Percentiles rank a stretch among this genome's conserved stretches.
These are phyloP conservation scores for Micromesistius poutassou DNA, from an alignment of 2,797 vertebrate species.

Conservation along the genomic window DNA sequence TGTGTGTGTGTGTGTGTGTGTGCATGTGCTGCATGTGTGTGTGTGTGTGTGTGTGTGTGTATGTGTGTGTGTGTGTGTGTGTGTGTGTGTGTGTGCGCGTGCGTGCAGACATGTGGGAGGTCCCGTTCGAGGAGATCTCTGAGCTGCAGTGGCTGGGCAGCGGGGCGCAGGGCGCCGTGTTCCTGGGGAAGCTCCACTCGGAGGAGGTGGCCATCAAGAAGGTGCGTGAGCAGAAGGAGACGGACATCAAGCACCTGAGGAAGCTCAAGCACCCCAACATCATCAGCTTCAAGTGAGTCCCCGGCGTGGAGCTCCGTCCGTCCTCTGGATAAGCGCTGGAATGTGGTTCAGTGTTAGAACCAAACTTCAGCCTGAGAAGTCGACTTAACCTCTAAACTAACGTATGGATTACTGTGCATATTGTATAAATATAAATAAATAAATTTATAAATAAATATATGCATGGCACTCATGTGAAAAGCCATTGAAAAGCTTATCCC, in stretches of 20 bases:
- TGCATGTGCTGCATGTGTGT: too few relatives aligned
- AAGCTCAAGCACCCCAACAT: slow-evolving; percentile 98
- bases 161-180: slow-evolving; percentile 94
- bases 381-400: neutral
- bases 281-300: slow-evolving; percentile 93
- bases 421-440: neutral
- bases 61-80: too few relatives aligned
- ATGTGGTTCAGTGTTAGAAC: neutral
- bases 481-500: too few relatives aligned
- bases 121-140: slow-evolving; percentile 97
- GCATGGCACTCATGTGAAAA: too few relatives aligned
- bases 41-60: too few relatives aligned
- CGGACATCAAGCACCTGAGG: slow-evolving; percentile 94
- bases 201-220: slow-evolving; percentile 99
- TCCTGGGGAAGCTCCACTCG: slow-evolving; percentile 91
- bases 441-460: too few relatives aligned
- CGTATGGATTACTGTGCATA: neutral
- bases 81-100: neutral
- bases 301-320: too few relatives aligned
- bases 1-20: neutral
- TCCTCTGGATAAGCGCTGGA: neutral
- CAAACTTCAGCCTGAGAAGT: neutral
- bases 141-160: slow-evolving; percentile 99
- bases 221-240: slow-evolving; percentile 97
- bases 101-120: slow-evolving; percentile 91